Evolutionary conservation across 2,888 invertebrate species (phyloP).

Genomic region (Polylopha cassiicola): DNA sequence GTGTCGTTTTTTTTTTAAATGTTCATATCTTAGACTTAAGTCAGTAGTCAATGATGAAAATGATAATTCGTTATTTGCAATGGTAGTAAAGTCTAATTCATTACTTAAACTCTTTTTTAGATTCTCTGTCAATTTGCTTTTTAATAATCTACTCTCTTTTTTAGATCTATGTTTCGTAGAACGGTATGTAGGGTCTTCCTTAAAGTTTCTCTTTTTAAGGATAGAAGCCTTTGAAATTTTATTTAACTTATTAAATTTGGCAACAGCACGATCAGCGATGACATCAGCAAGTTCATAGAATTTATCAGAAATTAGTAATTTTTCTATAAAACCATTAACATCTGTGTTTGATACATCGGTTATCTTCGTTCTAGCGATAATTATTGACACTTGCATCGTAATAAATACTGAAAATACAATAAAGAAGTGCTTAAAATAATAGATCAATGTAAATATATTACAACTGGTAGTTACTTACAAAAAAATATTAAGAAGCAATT

Average conservation of each 20-base stretch:
- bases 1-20: background rate
- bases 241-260: slow-evolving; percentile 31
- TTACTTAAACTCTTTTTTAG: too few relatives aligned
- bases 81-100: too few relatives aligned
- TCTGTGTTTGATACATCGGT: slow-evolving; percentile 12
- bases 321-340: slow-evolving; percentile 37
- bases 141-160: too few relatives aligned
- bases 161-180: too few relatives aligned
- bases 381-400: too few relatives aligned
- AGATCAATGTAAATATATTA: background rate
- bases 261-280: slow-evolving; percentile 40
- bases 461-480: slow-evolving; percentile 5
- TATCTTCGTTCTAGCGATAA: background rate
- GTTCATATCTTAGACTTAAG: slow-evolving; percentile 6
- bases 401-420: background rate
- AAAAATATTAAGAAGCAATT: background rate
- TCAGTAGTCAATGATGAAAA: too few relatives aligned
- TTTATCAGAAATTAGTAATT: slow-evolving; percentile 34
- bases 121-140: too few relatives aligned
- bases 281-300: slow-evolving; percentile 38
- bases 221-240: background rate
- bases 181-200: too few relatives aligned
- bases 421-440: background rate
- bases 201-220: too few relatives aligned
- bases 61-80: too few relatives aligned